Conservation (phyloP, 2,888 invertebrate genomes). For the Leucania comma region DNA sequence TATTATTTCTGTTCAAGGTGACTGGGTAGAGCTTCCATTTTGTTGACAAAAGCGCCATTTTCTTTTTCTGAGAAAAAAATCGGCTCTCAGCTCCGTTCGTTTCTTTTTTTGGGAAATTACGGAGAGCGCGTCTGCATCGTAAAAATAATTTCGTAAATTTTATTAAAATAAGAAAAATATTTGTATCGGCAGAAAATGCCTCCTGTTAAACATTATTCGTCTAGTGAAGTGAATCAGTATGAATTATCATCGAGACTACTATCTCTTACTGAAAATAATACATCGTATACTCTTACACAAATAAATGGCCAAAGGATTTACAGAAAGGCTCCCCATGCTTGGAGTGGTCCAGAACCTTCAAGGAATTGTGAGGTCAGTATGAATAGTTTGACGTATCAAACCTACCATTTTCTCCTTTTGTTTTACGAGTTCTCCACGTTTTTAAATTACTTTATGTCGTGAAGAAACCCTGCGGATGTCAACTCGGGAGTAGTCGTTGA, state of each 20-base stretch:
- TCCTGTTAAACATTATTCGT: conserved; percentile 87
- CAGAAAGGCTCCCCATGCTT: conserved; percentile 91
- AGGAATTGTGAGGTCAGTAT: conserved; percentile 91
- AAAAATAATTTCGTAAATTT: conserved; percentile 79
- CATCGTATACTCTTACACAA: conserved; percentile 89
- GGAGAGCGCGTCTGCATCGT: conserved; percentile 70
- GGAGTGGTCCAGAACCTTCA: conserved; percentile 88
- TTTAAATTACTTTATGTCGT: not conserved
- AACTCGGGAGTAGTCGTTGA: no score
- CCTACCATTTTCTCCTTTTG: not conserved
- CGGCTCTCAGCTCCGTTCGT: conserved; percentile 60
- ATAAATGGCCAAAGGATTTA: conserved; percentile 93
- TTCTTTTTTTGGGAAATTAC: conserved; percentile 80
- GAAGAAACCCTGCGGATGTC: no score
- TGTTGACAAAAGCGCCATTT: conserved; percentile 74
- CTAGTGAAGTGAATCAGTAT: conserved; percentile 90
- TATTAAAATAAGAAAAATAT: conserved; percentile 83
- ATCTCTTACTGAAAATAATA: conserved; percentile 88
- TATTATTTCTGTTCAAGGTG: conserved; percentile 66
- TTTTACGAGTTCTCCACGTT: not conserved
- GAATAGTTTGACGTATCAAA: not conserved
- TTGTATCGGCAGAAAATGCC: conserved; percentile 85
- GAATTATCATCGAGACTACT: conserved; percentile 89
- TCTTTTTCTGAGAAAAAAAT: conserved; percentile 64
- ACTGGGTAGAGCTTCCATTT: conserved; percentile 73